Percentiles rank a stretch among this genome's conserved stretches.
These are phyloP conservation scores for Harpagoxenus sublaevis DNA, from an alignment of 2,888 invertebrate genomes.

Conservation along the genomic window DNA sequence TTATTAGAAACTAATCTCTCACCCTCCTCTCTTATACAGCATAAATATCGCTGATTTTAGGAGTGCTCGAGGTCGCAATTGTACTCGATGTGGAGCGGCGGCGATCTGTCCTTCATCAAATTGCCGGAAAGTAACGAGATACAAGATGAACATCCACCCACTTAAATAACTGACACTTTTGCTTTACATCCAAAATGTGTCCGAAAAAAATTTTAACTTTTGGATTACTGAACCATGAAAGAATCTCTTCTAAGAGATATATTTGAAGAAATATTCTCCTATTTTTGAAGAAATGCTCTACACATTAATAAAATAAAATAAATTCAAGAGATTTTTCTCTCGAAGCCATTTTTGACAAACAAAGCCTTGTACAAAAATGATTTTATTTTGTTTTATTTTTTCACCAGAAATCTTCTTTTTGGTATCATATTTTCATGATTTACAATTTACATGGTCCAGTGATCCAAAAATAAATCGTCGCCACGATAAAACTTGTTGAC, in stretches of 20 bases:
- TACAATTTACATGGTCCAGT: not conserved
- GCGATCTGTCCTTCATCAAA: constrained; percentile 86
- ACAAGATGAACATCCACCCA: constrained; percentile 82
- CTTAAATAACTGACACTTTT: constrained; percentile 69
- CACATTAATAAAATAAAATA: constrained; percentile 1
- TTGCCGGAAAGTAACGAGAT: constrained; percentile 86
- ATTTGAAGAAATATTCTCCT: not conserved
- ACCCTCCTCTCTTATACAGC: not conserved
- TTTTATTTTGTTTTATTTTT: not conserved
- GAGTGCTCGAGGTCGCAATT: constrained; percentile 85
- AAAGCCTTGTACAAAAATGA: not conserved
- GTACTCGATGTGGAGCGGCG: constrained; percentile 87
- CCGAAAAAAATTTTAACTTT: not conserved
- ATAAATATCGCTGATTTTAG: constrained; percentile 72
- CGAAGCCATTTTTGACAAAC: not conserved
- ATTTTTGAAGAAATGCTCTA: not conserved
- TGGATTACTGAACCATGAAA: constrained; percentile 20
- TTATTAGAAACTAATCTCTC: constrained; percentile 1
- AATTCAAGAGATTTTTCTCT: not conserved
- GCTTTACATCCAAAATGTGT: not conserved
- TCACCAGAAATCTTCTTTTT: not conserved
- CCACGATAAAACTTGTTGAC: constrained; percentile 32
- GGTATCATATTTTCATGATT: not conserved
- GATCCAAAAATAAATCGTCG: constrained; percentile 18
- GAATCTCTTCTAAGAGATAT: not conserved